Evolutionary conservation across 2,113 vertebrate species (phyloP).

Genomic region (Corynorhinus townsendii): DNA sequence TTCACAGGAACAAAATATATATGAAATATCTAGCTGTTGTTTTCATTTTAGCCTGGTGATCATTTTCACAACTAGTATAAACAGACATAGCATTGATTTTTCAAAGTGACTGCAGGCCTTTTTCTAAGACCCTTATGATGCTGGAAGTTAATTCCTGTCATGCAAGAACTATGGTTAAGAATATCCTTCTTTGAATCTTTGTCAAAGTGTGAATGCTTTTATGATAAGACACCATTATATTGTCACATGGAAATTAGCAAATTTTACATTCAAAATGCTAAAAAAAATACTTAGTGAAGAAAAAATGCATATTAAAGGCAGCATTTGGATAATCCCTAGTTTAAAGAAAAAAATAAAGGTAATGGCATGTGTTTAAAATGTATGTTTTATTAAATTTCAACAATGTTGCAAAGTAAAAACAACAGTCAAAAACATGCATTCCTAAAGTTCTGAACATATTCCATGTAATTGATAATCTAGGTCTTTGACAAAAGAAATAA

Average conservation of each 20-base stretch:
- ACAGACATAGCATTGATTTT: background rate
- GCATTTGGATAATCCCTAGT: background rate
- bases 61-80: background rate
- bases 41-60: background rate
- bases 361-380: background rate
- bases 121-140: background rate
- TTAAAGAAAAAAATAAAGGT: background rate
- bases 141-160: background rate
- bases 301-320: background rate
- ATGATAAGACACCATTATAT: background rate
- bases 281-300: background rate
- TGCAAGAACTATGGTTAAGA: background rate
- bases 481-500: background rate
- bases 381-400: background rate
- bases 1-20: background rate
- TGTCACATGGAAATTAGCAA: background rate
- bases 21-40: background rate
- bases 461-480: background rate
- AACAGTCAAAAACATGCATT: background rate
- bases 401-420: background rate
- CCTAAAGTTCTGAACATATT: background rate
- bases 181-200: background rate
- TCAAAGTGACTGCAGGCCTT: background rate
- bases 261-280: background rate
- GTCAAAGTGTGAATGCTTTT: background rate